Evolutionary conservation across 2,797 vertebrate genomes (phyloP), one percentile per base, ranked within the genome.

Genomic region (Coranthus polyacanthus): DNA sequence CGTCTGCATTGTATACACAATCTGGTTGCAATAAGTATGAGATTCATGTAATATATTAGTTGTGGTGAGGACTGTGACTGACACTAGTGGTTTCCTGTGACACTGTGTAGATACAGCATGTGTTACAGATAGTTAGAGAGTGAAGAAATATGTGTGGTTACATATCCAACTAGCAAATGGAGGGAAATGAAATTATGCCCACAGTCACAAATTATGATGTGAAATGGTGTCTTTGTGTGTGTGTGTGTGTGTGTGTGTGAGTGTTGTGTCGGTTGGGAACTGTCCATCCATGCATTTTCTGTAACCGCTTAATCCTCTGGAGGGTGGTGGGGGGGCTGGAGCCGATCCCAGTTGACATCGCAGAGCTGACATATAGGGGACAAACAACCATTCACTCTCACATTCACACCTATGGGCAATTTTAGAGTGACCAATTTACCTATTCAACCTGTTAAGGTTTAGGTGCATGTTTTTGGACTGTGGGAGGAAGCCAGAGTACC

Each of bases 131-230:
- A 69, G 69, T 77, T 75, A 45, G 38, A 63, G 52, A 18, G 24
- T 63, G n/a, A 61, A 60, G n/a, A 74, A 68, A 66, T 82, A 57
- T 74, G 43, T 42, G 49, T 52, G 57, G 66, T 67, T 49, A 52
- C 50, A 68, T 59, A 55, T 77, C 34, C n/a, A n/a, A n/a, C n/a
- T 67, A 53, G 71, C 17, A 70, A 88, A 82, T 82, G 72, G 49
- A 49, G 65, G n/a, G 38, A 78, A 79, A 76, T 79, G n/a, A 73
- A 59, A 64, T 22, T 17, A 24, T 38, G 43, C 54, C 57, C 65
- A 64, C 59, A 61, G 57, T 38, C 17, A 62, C 49, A 52, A 81
- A 61, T 51, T 29, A 55, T n/a, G 9, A 62, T 51, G 53, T 56
- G 52, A 60, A 68, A 72, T n/a, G 44, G 29, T 47, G 32, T 21